Evolutionary conservation across 1,140 invertebrate species (phyloP).

Genomic region (Drosophila navojoa): DNA sequence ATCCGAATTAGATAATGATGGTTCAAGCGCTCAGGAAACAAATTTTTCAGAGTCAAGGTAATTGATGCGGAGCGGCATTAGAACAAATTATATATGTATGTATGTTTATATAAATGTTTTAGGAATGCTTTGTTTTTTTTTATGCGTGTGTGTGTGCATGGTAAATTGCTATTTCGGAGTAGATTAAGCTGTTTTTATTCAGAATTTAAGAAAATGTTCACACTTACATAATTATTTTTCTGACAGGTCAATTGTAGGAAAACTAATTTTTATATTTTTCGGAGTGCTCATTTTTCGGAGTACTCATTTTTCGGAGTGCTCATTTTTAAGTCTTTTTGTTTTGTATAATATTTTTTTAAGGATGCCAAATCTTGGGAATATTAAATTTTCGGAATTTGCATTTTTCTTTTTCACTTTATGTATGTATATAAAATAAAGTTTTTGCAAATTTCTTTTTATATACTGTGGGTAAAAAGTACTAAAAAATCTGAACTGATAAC

Average conservation of each 20-base stretch:
- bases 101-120: conserved; percentile 12
- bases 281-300: not conserved
- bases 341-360: too few species aligned
- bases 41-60: conserved; percentile 28
- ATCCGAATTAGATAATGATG: conserved; percentile 2
- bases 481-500: too few species aligned
- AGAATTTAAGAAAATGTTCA: too few species aligned
- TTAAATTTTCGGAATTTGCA: not conserved
- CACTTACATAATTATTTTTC: too few species aligned
- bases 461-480: too few species aligned
- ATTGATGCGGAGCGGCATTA: conserved; percentile 15
- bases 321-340: too few species aligned
- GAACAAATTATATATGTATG: not conserved
- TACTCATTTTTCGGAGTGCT: too few species aligned
- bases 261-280: too few species aligned
- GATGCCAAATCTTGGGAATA: too few species aligned
- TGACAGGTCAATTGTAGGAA: too few species aligned
- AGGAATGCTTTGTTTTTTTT: not conserved
- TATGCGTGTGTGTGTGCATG: not conserved
- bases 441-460: not conserved
- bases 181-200: too few species aligned
- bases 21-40: conserved; percentile 14
- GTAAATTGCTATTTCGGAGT: conserved; percentile 2
- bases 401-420: not conserved
- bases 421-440: not conserved